phyloP scores from a whole-genome alignment of 2,888 invertebrate species.

The Copidosoma aretas region DNA sequence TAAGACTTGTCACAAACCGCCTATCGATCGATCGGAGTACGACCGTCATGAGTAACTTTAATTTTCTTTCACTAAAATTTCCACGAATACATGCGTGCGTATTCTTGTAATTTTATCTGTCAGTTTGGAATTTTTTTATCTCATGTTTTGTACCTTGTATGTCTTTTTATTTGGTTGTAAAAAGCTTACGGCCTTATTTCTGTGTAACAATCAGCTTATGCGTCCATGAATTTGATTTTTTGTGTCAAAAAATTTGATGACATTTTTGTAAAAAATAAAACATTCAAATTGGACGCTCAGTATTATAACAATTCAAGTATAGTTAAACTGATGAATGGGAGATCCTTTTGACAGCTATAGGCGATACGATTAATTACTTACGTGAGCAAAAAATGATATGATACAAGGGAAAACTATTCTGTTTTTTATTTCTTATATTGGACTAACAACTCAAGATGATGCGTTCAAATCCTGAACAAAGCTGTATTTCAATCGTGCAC shows the following conservation, averaged over 20 bases:
- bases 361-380: background rate
- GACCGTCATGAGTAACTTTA: slow-evolving; percentile 10
- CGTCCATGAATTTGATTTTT: slow-evolving; percentile 32
- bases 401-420: slow-evolving; percentile 25
- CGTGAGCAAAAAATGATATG: background rate
- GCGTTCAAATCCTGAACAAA: slow-evolving; percentile 40
- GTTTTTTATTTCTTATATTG: slow-evolving; percentile 15
- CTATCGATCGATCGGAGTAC: slow-evolving; percentile 24
- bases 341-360: slow-evolving; percentile 15
- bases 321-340: slow-evolving; percentile 31
- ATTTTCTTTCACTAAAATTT: background rate
- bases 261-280: slow-evolving; percentile 47
- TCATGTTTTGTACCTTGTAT: background rate
- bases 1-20: slow-evolving; percentile 41
- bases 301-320: slow-evolving; percentile 44
- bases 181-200: slow-evolving; percentile 29
- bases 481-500: slow-evolving; percentile 48
- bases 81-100: background rate
- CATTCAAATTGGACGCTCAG: slow-evolving; percentile 49
- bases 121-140: background rate
- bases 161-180: background rate
- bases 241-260: slow-evolving; percentile 31
- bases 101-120: background rate
- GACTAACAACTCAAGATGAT: slow-evolving; percentile 34
- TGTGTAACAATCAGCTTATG: slow-evolving; percentile 27